Percentiles rank a stretch among this genome's conserved stretches.
phyloP scores from a whole-genome alignment of 2,888 invertebrate species.

The Sinohyriopsis cumingii region DNA sequence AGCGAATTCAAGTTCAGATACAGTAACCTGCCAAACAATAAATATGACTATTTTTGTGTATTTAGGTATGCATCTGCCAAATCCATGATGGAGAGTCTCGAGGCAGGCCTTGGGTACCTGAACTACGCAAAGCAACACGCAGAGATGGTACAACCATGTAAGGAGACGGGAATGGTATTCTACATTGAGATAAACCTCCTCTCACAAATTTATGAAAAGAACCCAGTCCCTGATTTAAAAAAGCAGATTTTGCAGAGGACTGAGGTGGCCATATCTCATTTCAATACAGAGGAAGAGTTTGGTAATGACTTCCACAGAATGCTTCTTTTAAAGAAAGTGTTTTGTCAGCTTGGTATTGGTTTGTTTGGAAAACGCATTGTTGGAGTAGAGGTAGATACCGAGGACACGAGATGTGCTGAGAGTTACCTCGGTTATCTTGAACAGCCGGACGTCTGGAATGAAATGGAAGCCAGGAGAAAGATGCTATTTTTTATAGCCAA shows the following conservation, averaged over 20 bases:
- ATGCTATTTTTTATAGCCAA: conserved; percentile 25
- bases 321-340: conserved; percentile 34
- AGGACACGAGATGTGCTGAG: conserved; percentile 21
- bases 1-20: too few species aligned
- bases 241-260: conserved; percentile 21
- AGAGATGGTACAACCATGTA: conserved; percentile 26
- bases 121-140: conserved; percentile 29
- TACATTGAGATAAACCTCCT: conserved; percentile 40
- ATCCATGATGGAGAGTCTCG: conserved; percentile 16
- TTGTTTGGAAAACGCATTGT: conserved; percentile 25
- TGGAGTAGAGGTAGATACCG: conserved; percentile 8
- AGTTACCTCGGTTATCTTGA: conserved; percentile 21
- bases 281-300: conserved; percentile 27
- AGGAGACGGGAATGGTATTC: conserved; percentile 36
- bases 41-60: background rate
- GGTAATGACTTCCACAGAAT: conserved; percentile 39
- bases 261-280: conserved; percentile 29
- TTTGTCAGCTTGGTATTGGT: conserved; percentile 33
- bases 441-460: conserved; percentile 21
- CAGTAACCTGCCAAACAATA: too few species aligned
- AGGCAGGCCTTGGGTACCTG: conserved; percentile 22
- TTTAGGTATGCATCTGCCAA: conserved; percentile 19
- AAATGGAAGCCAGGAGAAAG: conserved; percentile 24
- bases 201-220: conserved; percentile 25
- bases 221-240: conserved; percentile 19